Evolutionary conservation across 1,140 invertebrate species (phyloP), one percentile per base, ranked within the genome.

Genomic region (Drosophila ironensis): DNA sequence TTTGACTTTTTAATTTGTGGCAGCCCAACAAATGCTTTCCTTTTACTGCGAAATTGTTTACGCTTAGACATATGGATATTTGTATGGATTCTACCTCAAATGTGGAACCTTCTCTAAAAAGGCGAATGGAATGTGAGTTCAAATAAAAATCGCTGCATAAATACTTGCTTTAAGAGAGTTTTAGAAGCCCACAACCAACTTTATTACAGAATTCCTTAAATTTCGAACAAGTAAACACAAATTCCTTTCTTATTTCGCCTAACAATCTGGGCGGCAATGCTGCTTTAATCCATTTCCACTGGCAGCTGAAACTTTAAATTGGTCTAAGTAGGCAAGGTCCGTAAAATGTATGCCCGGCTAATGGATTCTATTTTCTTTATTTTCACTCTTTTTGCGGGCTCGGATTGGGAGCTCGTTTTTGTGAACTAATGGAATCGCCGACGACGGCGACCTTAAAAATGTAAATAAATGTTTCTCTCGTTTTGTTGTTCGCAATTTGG

Each of bases 271-370:
- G n/a, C n/a, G n/a, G n/a, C n/a, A n/a, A n/a, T n/a, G n/a, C n/a
- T n/a, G 12, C 38, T 35, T 33, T 27, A 48, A 24, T 35, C n/a
- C 3, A 14, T 2, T 33, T 33, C 14, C 14, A 33, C 14, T n/a
- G 30, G 30, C 30, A n/a, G 25, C 52, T 53, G 41, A 57, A 76
- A 69, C 68, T 82, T 82, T 77, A 82, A 77, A 63, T 69, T 67
- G 61, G 61, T 73, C 41, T 64, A 72, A 82, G 77, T 69, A 69
- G 69, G 73, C 53, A 64, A 64, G 68, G 67, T 47, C 47, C 35
- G 56, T 48, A 48, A 77, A 81, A 81, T 82, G 72, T 84, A 68
- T 73, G 69, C 52, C 73, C 48, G 37, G 78, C 78, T 82, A 82
- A 82, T 82, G 77, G 77, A 82, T 81, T 82, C 38, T 44, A 40